phyloP scores from a whole-genome alignment of 2,113 vertebrate species.

The Petrocephalus zakoni region DNA sequence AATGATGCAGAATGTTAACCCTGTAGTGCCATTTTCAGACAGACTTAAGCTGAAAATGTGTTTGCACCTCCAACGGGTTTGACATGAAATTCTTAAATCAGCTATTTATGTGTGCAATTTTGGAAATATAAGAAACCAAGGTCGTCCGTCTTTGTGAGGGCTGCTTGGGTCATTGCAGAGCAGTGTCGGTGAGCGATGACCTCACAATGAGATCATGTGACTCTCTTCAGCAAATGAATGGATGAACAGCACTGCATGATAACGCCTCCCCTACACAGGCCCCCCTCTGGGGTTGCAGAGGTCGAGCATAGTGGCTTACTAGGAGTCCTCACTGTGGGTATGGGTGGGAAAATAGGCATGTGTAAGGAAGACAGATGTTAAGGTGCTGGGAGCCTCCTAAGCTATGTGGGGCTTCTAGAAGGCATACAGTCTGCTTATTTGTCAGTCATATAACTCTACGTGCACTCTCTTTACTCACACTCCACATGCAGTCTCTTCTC shows the following conservation, averaged over 20 bases:
- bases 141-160: conserved; percentile 18
- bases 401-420: conserved; percentile 33
- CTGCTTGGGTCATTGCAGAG: background rate
- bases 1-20: conserved; percentile 40
- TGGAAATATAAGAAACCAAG: background rate
- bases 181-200: conserved; percentile 29
- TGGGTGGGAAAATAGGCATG: conserved; percentile 35
- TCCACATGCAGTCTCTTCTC: conserved; percentile 38
- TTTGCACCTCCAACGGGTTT: conserved; percentile 34
- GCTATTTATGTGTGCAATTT: background rate
- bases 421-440: conserved; percentile 43
- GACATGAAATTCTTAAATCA: conserved; percentile 30
- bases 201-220: conserved; percentile 38
- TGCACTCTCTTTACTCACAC: conserved; percentile 29
- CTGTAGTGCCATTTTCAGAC: conserved; percentile 40
- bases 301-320: conserved; percentile 43
- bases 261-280: background rate
- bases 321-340: conserved; percentile 39
- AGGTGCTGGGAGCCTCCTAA: conserved; percentile 36
- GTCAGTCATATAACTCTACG: conserved; percentile 48
- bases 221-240: conserved; percentile 39
- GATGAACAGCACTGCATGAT: conserved; percentile 43
- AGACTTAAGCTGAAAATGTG: conserved; percentile 33
- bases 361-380: conserved; percentile 29
- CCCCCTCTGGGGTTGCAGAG: conserved; percentile 45